Evolutionary conservation across 2,113 vertebrate species (phyloP).

Genomic region (Lepisosteus osseus): DNA sequence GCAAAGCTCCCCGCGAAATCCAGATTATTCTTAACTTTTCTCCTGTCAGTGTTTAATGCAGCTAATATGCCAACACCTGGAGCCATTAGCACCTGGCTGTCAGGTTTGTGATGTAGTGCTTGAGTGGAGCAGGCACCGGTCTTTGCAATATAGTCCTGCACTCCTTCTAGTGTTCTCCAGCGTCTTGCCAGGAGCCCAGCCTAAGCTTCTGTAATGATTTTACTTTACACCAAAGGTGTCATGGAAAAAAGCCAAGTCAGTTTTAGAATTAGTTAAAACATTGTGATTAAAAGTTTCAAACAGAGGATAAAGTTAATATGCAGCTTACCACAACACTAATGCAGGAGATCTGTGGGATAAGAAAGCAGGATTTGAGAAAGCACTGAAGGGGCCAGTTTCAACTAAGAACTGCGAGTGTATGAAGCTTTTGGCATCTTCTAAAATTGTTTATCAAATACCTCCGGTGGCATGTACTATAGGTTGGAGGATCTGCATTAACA

Average conservation of each 20-base stretch:
- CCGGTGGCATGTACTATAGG: no score
- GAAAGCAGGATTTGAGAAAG: slow-evolving; percentile 38
- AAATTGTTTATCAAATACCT: no score
- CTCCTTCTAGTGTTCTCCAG: no score
- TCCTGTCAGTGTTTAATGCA: slow-evolving; percentile 69
- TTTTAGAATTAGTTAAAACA: slow-evolving; percentile 62
- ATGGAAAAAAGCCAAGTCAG: slow-evolving; percentile 25
- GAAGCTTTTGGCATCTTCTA: no score
- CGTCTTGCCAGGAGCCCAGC: no score
- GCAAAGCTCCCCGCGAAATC: slow-evolving; percentile 33
- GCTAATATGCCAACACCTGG: slow-evolving; percentile 69
- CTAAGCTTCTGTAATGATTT: no score
- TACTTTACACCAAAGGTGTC: no score
- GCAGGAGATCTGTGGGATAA: slow-evolving; percentile 62
- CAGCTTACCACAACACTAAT: slow-evolving; percentile 64
- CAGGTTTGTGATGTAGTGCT: slow-evolving; percentile 20
- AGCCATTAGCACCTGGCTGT: slow-evolving; percentile 65
- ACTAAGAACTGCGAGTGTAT: no score
- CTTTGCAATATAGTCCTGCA: no score
- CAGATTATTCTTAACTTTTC: slow-evolving; percentile 58
- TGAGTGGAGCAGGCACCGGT: background rate
- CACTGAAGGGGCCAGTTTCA: slow-evolving; percentile 45
- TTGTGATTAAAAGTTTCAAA: slow-evolving; percentile 63
- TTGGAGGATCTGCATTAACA: no score
- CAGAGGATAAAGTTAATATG: slow-evolving; percentile 68